Percentiles rank a stretch among this genome's conserved stretches.
Evolutionary conservation across 2,888 invertebrate species (phyloP).

Genomic region (Oegoconia quadripuncta): DNA sequence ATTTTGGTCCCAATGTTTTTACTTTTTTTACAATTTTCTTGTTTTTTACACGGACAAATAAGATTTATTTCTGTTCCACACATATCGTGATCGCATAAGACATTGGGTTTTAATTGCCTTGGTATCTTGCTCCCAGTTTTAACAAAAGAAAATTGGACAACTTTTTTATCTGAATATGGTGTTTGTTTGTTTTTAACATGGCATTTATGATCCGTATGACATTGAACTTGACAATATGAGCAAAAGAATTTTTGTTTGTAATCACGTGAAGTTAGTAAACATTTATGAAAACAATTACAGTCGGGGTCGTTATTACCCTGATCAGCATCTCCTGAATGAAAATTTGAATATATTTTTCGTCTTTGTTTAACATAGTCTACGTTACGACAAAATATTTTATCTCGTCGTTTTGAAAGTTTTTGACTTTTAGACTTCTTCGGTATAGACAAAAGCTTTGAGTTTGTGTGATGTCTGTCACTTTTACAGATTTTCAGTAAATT

Average conservation of each 20-base stretch:
- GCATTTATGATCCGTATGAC: too few relatives aligned
- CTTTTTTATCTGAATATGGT: background rate
- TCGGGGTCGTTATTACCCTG: constrained; percentile 1
- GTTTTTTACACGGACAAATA: too few relatives aligned
- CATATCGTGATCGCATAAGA: too few relatives aligned
- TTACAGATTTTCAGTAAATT: constrained; percentile 10
- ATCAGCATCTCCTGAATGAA: constrained; percentile 14
- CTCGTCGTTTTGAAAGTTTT: constrained; percentile 7
- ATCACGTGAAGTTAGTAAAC: background rate
- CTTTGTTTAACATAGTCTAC: constrained; percentile 12
- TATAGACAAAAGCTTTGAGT: background rate
- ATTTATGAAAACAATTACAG: background rate
- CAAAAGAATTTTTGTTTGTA: background rate
- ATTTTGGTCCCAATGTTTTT: too few relatives aligned
- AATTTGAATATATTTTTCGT: constrained; percentile 6
- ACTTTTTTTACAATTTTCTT: too few relatives aligned
- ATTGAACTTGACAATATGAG: background rate
- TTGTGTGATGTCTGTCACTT: constrained; percentile 11
- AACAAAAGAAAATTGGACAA: too few relatives aligned
- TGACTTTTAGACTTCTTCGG: constrained; percentile 17
- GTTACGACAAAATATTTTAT: background rate
- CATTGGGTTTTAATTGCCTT: too few relatives aligned
- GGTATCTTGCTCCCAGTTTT: too few relatives aligned
- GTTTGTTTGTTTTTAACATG: background rate
- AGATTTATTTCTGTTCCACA: too few relatives aligned